Base-by-base conservation (phyloP, 2,113 vertebrate genomes). In the Oncorhynchus mykiss region DNA sequence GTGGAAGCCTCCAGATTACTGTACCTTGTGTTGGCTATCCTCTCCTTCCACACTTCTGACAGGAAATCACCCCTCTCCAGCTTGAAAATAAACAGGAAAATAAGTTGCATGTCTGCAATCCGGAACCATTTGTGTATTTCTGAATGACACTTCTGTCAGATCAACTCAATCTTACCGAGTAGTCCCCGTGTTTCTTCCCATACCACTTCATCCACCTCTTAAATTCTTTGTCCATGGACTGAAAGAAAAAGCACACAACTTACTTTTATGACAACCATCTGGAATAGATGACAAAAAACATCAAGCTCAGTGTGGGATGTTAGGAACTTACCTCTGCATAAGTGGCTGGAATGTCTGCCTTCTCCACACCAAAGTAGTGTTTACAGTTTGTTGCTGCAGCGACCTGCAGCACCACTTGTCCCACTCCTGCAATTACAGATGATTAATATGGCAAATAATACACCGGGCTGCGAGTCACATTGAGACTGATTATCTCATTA, bases 151-250 rank as follows among this genome's bases (percentile, higher is more conserved):
- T 2, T 16, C 14, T 39, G 64, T 39, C 8, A 25, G 39, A 45
- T 45, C 39, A 45, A 45, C 39, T 45, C 12, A 7, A 45, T 18
- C 39, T 96, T 93, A 99, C 98, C 95, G 98, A 98, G 95, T 99
- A 99, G 87, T 98, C 97, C 77, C 96, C 96, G 22, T 99, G 97
- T 89, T 98, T 99, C 91, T 99, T 99, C 79, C 98, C 98, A 91
- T 99, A 99, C 98, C 98, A 99, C 86, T 96, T 98, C 97, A 99
- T 99, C 98, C 98, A 99, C 88, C 97, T 97, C 86, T 96, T 96
- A 92, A 99, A 99, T 91, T 99, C 97, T 90, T 93, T 94, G 88
- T 99, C 97, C 98, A 99, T 99, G 80, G 93, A 93, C 98, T 99
- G 85, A 75, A 89, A 84, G n/a, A 75, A 34, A 75, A 14, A 62